Evolutionary conservation across 2,888 invertebrate species (phyloP), one percentile per base, ranked within the genome.

Genomic region (Dryobota labecula): DNA sequence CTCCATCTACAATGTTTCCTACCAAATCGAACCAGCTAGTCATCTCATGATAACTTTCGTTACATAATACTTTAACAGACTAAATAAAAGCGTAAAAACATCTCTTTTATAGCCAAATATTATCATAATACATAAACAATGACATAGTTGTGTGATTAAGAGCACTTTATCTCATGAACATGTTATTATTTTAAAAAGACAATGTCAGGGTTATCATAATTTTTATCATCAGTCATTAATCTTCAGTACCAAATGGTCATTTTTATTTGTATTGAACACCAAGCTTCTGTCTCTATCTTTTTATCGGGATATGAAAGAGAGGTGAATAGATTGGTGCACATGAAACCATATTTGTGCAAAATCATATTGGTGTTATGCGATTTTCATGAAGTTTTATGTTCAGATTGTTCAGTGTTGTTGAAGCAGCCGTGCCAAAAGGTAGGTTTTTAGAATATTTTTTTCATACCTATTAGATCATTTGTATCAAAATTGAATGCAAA

Each of bases 171-270:
- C n/a, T 8, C 33, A 70, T 45, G 33, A 15, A 15, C 27, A 38
- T 13, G 43, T 60, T 76, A 79, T 82, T 68, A 49, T 47, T 58
- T 58, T 56, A 18, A 36, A 72, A 24, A 49, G n/a, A 36, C 72
- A 85, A 82, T 84, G 85, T 80, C 80, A 84, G 68, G 85, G 85
- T 85, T 82, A 82, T 82, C 84, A 27, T 9, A 54, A 41, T 8
- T 38, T 43, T 70, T 63, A 58, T 73, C 69, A 45, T 41, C 13
- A 47, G 45, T 56, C 45, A 69, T 65, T 70, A 66, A 54, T 56
- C 33, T 63, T 64, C 20, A 33, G 33, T 51, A 73, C 20, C 38
- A 61, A 58, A 53, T 72, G 71, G 63, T 51, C 72, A 73, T 65
- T 43, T 60, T 72, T 73, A 65, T 67, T 68, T 74, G 13, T 54